These are phyloP conservation scores for Plusia festucae DNA, from an alignment of 2,888 invertebrate species.

Conservation along the genomic window DNA sequence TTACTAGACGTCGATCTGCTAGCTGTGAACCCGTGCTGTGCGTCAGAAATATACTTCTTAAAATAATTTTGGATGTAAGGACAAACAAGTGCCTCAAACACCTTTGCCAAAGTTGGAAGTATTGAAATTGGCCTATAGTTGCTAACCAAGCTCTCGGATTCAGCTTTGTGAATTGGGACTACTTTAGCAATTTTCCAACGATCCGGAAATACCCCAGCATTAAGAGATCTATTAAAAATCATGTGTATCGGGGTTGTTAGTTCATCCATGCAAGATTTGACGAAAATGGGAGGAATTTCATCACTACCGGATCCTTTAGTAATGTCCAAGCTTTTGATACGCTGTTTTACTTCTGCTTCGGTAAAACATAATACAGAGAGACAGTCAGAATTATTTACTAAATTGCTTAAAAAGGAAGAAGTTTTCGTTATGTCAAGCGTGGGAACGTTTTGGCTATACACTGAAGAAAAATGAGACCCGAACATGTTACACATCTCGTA, in stretches of 20 bases:
- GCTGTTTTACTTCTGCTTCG: neutral
- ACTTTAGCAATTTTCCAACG: constrained; percentile 10
- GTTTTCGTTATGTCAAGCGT: too few relatives aligned
- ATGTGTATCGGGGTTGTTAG: neutral
- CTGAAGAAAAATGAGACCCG: neutral
- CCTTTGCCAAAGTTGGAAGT: too few relatives aligned
- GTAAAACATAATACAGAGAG: neutral
- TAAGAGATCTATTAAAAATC: constrained; percentile 5
- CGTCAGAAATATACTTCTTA: too few relatives aligned
- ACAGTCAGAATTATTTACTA: neutral
- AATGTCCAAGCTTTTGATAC: neutral
- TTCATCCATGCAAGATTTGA: neutral
- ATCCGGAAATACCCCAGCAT: neutral
- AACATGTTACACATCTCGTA: neutral
- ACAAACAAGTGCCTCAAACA: too few relatives aligned
- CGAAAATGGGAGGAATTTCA: neutral
- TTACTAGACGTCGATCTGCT: too few relatives aligned
- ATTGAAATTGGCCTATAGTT: too few relatives aligned
- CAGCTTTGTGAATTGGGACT: constrained; percentile 7
- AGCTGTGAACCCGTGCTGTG: too few relatives aligned
- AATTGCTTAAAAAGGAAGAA: neutral
- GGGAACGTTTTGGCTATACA: neutral
- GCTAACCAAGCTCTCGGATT: neutral
- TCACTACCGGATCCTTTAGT: too few relatives aligned
- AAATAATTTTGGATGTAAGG: too few relatives aligned